Evolutionary conservation across 2,797 vertebrate genomes (phyloP).

Genomic region (Heteromormyrus szaboi): DNA sequence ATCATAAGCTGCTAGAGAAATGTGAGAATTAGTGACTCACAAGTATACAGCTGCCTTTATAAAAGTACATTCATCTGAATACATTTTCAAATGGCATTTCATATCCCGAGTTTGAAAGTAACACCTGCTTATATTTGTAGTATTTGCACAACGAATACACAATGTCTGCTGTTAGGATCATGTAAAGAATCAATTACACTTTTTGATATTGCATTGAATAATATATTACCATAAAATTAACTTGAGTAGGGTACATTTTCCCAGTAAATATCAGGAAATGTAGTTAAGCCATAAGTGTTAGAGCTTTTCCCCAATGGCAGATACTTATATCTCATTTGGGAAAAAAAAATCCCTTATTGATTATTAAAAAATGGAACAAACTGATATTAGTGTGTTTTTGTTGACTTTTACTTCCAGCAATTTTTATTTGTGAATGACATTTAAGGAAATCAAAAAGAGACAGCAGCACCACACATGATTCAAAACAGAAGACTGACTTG

Average conservation of each 20-base stretch:
- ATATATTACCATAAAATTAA: not conserved
- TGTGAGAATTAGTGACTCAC: not conserved
- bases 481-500: constrained; percentile 56
- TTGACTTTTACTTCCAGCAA: not conserved
- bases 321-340: not conserved
- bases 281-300: not conserved
- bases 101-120: not conserved
- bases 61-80: not conserved
- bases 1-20: not conserved
- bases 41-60: not conserved
- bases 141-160: not conserved
- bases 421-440: not conserved
- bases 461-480: not conserved
- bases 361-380: not conserved
- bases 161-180: not conserved
- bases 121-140: not conserved
- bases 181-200: not conserved
- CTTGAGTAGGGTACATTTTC: not conserved
- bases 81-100: not conserved
- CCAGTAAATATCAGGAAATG: not conserved
- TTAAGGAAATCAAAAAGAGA: not conserved
- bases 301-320: not conserved
- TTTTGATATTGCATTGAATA: not conserved
- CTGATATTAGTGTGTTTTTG: not conserved
- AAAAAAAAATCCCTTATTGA: not conserved